Base-by-base conservation (phyloP, 1,140 invertebrate genomes). In the Vanessa atalanta region DNA sequence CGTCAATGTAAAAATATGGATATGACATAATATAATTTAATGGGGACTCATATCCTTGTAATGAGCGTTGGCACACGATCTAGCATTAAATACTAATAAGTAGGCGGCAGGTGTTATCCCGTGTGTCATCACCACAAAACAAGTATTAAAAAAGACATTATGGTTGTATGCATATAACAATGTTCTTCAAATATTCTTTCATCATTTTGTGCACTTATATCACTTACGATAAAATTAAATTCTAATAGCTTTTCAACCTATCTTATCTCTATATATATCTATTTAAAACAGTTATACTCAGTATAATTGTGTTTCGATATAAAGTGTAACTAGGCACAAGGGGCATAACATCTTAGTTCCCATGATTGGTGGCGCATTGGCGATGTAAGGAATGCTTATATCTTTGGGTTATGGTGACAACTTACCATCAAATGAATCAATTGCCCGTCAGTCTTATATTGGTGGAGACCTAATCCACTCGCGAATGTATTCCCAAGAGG, bases 21-120 rank as follows among this genome's bases (percentile, higher is more conserved):
- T 57, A 61, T 61, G 57, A 31, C 23, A 31, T 37, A 61, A 61
- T 61, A 37, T 37, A 3, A 61, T 37, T 61, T 61, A 61, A 61
- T 61, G 16, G 13, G n/a, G 47, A 43, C 47, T 50, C 13, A 6
- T 50, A 20, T 65, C 8, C 7, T 65, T 31, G 16, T 50, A 51
- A 65, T 51, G 47, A 65, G 16, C 20, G 53, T 8, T 23, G 8
- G 9, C 8, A 57, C 53, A 57, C 53, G 53, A 23, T 11, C 53
- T 23, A 57, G 20, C 53, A 23, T 23, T 57, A 57, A 20, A 23
- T 2, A 23, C 47, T 65, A 16, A 48, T 65, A 13, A 50, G 47
- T 11, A 11, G 20, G 0, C 4, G 48, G 53, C 47, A 65, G 47
- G 64, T 50, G 64, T n/a, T 3, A 26, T 65, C 8, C 13, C 15